Conservation (phyloP, 2,797 vertebrate genomes). For the Pipistrellus kuhlii region DNA sequence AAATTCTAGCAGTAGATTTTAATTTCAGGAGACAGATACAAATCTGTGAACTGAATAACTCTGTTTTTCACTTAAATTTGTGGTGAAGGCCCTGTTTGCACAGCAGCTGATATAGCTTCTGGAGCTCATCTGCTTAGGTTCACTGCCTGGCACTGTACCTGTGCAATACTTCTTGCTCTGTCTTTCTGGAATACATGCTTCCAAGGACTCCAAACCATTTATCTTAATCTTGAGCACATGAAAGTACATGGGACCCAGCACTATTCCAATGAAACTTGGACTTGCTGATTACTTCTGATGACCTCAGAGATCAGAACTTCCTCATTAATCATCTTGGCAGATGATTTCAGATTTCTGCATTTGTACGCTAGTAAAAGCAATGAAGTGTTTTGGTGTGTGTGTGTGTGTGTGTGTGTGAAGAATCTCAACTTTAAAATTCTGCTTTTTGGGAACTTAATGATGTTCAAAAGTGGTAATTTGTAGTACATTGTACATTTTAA, state of each 20-base stretch:
- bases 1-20: not conserved
- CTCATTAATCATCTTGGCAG: conserved; percentile 28
- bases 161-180: too few species aligned
- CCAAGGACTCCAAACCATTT: not conserved
- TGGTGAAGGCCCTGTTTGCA: not conserved
- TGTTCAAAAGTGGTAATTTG: conserved; percentile 54
- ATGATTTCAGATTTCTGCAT: conserved; percentile 16
- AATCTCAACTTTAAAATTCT: conserved; percentile 27
- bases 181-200: conserved; percentile 18
- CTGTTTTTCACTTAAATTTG: not conserved
- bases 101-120: not conserved
- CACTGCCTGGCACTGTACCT: not conserved
- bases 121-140: not conserved
- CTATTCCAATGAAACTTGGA: not conserved
- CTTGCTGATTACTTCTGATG: conserved; percentile 14
- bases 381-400: not conserved
- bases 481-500: conserved; percentile 11
- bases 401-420: not conserved
- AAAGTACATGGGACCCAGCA: not conserved
- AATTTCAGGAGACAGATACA: not conserved
- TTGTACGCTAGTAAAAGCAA: not conserved
- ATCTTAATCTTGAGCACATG: conserved; percentile 17
- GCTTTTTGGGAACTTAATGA: conserved; percentile 36
- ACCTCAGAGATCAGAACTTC: conserved; percentile 41
- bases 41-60: not conserved